These are phyloP conservation scores for Dendroctonus ponderosae DNA, from an alignment of 1,140 invertebrate species.

Conservation along the genomic window DNA sequence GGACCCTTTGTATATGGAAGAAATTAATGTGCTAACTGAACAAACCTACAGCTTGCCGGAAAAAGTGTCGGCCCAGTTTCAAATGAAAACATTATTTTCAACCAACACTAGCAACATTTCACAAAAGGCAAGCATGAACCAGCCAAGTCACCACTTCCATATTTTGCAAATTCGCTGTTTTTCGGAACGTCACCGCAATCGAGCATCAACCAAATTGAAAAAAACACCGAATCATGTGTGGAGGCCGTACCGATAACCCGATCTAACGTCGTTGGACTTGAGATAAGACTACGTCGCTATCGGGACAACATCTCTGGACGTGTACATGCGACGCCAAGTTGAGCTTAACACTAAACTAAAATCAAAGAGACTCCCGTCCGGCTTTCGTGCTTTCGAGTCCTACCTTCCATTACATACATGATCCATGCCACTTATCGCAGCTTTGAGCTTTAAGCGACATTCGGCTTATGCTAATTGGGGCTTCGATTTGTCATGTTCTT, in stretches of 20 bases:
- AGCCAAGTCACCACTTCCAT: no score
- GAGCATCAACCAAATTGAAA: neutral
- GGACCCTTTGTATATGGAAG: no score
- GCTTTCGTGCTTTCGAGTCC: conserved; percentile 15
- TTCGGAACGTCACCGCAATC: no score
- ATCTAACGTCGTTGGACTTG: neutral
- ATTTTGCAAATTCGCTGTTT: no score
- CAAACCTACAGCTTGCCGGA: no score
- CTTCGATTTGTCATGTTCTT: conserved; percentile 4
- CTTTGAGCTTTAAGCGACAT: conserved; percentile 7
- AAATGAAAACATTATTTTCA: no score
- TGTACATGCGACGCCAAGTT: conserved; percentile 7
- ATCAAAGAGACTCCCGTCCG: conserved; percentile 5
- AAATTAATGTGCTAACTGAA: no score
- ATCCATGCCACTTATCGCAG: conserved; percentile 24
- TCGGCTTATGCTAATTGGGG: conserved; percentile 14
- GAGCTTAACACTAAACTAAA: conserved; percentile 12
- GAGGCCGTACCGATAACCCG: neutral
- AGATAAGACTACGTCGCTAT: neutral
- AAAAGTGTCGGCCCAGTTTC: no score
- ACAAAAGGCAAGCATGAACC: no score
- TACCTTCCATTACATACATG: conserved; percentile 21
- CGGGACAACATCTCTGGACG: conserved; percentile 14
- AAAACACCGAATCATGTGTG: neutral
- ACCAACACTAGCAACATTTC: no score